Evolutionary conservation across 2,797 vertebrate genomes (phyloP).

Genomic region (Labroides dimidiatus): DNA sequence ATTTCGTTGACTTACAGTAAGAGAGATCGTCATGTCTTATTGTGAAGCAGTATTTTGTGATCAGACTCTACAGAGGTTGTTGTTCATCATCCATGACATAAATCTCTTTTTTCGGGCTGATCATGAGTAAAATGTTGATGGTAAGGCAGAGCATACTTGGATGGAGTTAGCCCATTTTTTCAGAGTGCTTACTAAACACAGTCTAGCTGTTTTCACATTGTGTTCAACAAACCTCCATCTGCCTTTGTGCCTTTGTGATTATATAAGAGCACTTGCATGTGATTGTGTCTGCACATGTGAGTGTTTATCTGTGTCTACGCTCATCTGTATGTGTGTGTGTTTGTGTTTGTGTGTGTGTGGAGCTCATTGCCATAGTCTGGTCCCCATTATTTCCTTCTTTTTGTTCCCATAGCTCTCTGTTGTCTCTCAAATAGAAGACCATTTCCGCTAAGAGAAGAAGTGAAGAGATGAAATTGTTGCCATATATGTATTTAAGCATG

Average conservation of each 20-base stretch:
- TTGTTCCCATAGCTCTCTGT: conserved; percentile 37
- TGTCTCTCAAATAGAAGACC: conserved; percentile 26
- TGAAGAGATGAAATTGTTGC: neutral
- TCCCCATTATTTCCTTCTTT: conserved; percentile 61
- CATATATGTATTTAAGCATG: no score
- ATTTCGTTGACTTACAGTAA: conserved; percentile 17
- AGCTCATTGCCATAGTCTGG: conserved; percentile 54
- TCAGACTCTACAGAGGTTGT: neutral
- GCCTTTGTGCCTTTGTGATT: conserved; percentile 38
- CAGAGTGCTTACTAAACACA: conserved; percentile 22
- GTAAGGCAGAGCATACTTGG: neutral
- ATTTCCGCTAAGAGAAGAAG: conserved; percentile 18
- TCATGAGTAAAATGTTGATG: conserved; percentile 18
- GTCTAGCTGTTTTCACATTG: conserved; percentile 23
- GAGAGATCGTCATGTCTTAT: conserved; percentile 18
- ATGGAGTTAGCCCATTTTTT: neutral
- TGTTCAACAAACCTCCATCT: conserved; percentile 21
- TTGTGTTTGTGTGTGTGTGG: conserved; percentile 19
- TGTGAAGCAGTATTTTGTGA: neutral
- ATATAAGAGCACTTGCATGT: conserved; percentile 42
- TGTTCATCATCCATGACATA: neutral
- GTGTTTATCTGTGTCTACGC: conserved; percentile 35
- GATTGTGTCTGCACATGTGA: conserved; percentile 53
- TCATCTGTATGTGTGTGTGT: conserved; percentile 15
- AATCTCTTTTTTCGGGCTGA: conserved; percentile 18